These are phyloP conservation scores for Eumaeus atala DNA, from an alignment of 1,140 invertebrate genomes.

Conservation along the genomic window DNA sequence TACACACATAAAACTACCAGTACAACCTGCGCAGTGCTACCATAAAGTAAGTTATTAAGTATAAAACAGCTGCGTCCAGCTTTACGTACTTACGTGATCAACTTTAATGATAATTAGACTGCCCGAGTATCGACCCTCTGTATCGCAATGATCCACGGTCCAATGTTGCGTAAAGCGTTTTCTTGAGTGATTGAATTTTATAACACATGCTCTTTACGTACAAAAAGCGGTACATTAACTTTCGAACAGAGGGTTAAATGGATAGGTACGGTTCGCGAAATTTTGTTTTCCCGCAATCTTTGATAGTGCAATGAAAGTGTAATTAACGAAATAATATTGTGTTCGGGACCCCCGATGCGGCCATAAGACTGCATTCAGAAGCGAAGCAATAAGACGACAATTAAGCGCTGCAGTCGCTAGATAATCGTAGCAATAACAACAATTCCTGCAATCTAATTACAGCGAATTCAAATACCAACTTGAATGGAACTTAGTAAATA, in stretches of 20 bases:
- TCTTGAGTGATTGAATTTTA: slow-evolving; percentile 38
- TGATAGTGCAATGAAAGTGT: slow-evolving; percentile 41
- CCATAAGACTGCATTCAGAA: slow-evolving; percentile 35
- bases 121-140: slow-evolving; percentile 3
- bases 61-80: slow-evolving; percentile 33
- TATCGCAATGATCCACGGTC: slow-evolving; percentile 29
- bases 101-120: slow-evolving; percentile 40
- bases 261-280: slow-evolving; percentile 9
- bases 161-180: slow-evolving; percentile 32
- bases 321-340: slow-evolving; percentile 57
- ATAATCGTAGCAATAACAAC: slow-evolving; percentile 58
- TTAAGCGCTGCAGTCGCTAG: slow-evolving; percentile 43
- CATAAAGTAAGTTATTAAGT: slow-evolving; percentile 41
- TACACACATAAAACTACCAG: slow-evolving; percentile 24
- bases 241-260: slow-evolving; percentile 7
- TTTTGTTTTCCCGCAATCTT: slow-evolving; percentile 17
- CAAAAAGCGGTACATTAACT: slow-evolving; percentile 16
- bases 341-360: slow-evolving; percentile 38
- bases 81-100: slow-evolving; percentile 30
- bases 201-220: slow-evolving; percentile 27
- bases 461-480: slow-evolving; percentile 41
- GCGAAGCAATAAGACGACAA: slow-evolving; percentile 42
- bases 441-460: slow-evolving; percentile 55
- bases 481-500: slow-evolving; percentile 15
- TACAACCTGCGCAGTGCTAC: slow-evolving; percentile 14